Evolutionary conservation across 2,797 vertebrate species (phyloP).

Genomic region (Acanthurus tractus): DNA sequence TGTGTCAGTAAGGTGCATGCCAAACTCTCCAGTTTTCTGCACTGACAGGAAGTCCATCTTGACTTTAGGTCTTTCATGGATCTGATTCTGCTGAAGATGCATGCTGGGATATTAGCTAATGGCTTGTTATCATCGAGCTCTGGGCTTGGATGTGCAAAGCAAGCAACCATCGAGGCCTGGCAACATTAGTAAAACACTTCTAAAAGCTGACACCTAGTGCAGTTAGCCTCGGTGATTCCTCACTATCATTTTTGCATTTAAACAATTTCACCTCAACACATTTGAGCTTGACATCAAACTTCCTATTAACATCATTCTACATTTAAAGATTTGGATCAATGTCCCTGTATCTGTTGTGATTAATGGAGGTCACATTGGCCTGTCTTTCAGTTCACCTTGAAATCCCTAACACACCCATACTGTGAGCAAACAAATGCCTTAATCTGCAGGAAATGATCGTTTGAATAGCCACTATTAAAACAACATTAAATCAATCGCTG

Average conservation of each 20-base stretch:
- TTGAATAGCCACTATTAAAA: neutral
- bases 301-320: neutral
- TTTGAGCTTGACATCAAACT: neutral
- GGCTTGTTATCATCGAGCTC: slow-evolving; percentile 27
- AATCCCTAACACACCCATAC: slow-evolving; percentile 6
- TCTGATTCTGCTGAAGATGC: slow-evolving; percentile 64
- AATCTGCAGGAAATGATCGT: neutral
- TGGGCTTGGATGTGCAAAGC: slow-evolving; percentile 28
- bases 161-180: slow-evolving; percentile 9
- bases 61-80: slow-evolving; percentile 46
- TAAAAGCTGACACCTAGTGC: slow-evolving; percentile 1
- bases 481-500: neutral
- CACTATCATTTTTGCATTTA: neutral
- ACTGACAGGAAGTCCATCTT: slow-evolving; percentile 37
- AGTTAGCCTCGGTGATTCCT: neutral
- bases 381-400: slow-evolving; percentile 75
- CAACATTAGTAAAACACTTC: slow-evolving; percentile 14
- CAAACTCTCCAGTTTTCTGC: slow-evolving; percentile 14
- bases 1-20: neutral
- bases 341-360: slow-evolving; percentile 7
- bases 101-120: slow-evolving; percentile 43
- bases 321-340: slow-evolving; percentile 15
- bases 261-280: neutral
- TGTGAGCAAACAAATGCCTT: neutral
- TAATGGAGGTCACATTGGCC: slow-evolving; percentile 35